Conservation (phyloP, 2,888 invertebrate species). For the Cephus sareptanus region DNA sequence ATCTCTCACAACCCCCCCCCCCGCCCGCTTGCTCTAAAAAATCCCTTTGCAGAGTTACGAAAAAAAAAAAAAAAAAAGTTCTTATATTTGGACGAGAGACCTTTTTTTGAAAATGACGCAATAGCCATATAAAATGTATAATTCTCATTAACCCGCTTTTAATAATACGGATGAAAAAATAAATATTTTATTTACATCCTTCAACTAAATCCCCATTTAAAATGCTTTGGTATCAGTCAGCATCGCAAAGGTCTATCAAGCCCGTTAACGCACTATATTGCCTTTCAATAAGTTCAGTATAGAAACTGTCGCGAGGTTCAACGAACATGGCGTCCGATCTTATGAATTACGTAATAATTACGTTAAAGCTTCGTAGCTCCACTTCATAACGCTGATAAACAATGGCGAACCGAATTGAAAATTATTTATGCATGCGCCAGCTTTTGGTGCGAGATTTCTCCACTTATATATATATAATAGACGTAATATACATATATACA, state of each 20-base stretch:
- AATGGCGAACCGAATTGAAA: not conserved
- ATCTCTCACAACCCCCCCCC: not conserved
- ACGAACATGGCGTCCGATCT: not conserved
- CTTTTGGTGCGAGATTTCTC: not conserved
- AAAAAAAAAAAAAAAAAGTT: not conserved
- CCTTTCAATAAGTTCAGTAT: not conserved
- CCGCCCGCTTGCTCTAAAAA: not conserved
- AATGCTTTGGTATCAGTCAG: not conserved
- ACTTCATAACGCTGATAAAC: not conserved
- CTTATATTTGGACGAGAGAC: not conserved
- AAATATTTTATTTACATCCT: not conserved
- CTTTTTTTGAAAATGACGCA: not conserved
- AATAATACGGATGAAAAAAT: not conserved
- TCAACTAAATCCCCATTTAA: not conserved
- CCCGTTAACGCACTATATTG: not conserved
- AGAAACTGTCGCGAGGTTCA: not conserved
- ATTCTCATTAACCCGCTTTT: not conserved
- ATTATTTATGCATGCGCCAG: not conserved
- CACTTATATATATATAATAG: not conserved
- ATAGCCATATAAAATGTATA: not conserved
- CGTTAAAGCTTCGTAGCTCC: not conserved
- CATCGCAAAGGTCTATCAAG: not conserved
- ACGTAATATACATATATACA: not conserved
- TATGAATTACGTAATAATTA: not conserved
- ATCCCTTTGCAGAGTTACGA: not conserved